A percentile compares a stretch with the other conserved stretches of the same genome.
phyloP scores from a whole-genome alignment of 1,140 invertebrate species.

The Charaxes varanes region DNA sequence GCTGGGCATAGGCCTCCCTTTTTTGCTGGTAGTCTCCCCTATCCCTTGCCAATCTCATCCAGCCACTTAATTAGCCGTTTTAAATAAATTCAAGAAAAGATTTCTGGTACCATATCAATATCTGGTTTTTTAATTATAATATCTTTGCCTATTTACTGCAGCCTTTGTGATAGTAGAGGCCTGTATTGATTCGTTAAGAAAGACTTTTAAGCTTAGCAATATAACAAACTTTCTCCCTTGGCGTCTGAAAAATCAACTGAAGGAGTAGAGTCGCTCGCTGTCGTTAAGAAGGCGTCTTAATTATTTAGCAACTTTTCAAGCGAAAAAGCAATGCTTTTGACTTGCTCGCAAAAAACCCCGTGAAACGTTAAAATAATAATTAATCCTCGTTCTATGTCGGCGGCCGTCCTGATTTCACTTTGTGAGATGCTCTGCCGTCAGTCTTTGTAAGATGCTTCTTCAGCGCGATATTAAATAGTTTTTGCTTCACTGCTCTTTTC shows the following conservation, averaged over 20 bases:
- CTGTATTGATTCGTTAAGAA: slow-evolving; percentile 6
- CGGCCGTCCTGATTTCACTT: slow-evolving; percentile 41
- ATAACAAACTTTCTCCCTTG: slow-evolving; percentile 27
- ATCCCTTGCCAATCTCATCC: too few relatives aligned
- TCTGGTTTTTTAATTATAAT: too few relatives aligned
- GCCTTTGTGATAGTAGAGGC: slow-evolving; percentile 6
- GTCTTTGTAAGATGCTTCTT: slow-evolving; percentile 52
- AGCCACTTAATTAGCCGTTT: too few relatives aligned
- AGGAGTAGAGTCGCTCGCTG: slow-evolving; percentile 44
- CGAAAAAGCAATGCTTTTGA: slow-evolving; percentile 63
- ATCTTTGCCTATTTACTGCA: too few relatives aligned
- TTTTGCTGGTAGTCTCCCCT: too few relatives aligned
- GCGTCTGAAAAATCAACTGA: slow-evolving; percentile 46
- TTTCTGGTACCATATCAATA: too few relatives aligned
- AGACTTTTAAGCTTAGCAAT: slow-evolving; percentile 14
- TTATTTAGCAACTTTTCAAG: slow-evolving; percentile 70
- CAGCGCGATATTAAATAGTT: slow-evolving; percentile 70
- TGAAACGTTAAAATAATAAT: slow-evolving; percentile 71
- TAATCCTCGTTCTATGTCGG: slow-evolving; percentile 56
- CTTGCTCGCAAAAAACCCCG: slow-evolving; percentile 64
- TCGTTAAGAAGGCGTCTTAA: slow-evolving; percentile 62
- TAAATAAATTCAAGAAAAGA: too few relatives aligned
- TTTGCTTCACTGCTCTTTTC: slow-evolving; percentile 51
- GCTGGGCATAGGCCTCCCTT: too few relatives aligned
- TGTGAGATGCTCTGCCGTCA: slow-evolving; percentile 54